phyloP scores from a whole-genome alignment of 2,113 vertebrate genomes.

The Myrmophylax atrothorax region DNA sequence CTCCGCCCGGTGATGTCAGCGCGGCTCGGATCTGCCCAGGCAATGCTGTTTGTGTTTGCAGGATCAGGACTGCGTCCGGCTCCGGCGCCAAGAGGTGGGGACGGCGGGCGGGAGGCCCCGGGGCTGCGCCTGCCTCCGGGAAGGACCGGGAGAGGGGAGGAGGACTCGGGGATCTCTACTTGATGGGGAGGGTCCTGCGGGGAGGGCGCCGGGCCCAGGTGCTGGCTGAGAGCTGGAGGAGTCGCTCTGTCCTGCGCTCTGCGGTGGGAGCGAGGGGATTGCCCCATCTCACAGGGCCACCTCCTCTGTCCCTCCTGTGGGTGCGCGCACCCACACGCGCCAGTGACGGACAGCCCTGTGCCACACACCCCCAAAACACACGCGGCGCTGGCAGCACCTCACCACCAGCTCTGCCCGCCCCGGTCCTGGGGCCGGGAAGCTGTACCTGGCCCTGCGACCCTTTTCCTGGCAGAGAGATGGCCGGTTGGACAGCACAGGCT shows the following conservation, averaged over 20 bases:
- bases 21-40: not conserved
- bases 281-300: not conserved
- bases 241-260: rapidly evolving
- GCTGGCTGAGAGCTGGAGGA: not conserved
- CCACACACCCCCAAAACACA: not conserved
- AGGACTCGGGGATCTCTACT: not conserved
- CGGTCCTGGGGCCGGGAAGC: rapidly evolving
- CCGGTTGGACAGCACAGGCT: rapidly evolving
- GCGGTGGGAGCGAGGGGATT: not conserved
- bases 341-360: not conserved
- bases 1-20: not conserved
- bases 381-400: not conserved
- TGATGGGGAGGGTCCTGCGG: not conserved
- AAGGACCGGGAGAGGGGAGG: not conserved
- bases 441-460: rapidly evolving
- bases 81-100: not conserved
- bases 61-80: not conserved
- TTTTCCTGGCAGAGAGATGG: not conserved
- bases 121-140: not conserved
- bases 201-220: rapidly evolving
- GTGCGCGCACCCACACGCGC: not conserved
- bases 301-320: not conserved
- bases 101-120: not conserved
- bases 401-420: not conserved
- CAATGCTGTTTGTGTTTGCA: not conserved